phyloP scores from a whole-genome alignment of 2,797 vertebrate species.

The Protonibea diacanthus region DNA sequence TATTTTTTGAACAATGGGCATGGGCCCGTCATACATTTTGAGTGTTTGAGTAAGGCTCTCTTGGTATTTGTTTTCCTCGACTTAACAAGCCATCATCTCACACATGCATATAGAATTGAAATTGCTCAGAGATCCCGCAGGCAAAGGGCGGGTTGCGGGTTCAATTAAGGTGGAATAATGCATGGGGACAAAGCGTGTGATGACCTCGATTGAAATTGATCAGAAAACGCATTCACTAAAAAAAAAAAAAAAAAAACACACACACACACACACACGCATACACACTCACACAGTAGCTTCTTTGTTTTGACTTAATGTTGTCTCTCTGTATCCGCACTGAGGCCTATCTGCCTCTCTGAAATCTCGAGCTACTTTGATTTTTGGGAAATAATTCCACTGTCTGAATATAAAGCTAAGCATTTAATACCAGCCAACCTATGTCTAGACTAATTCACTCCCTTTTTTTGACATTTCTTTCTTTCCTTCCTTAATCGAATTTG shows the following conservation, averaged over 20 bases:
- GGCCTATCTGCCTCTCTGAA: conserved; percentile 46
- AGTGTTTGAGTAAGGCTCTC: conserved; percentile 73
- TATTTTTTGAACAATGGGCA: conserved; percentile 59
- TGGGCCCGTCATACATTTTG: conserved; percentile 60
- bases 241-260: conserved; percentile 6
- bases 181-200: conserved; percentile 72
- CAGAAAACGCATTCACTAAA: conserved; percentile 65
- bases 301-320: conserved; percentile 67
- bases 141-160: conserved; percentile 73
- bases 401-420: conserved; percentile 68
- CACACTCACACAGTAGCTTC: conserved; percentile 23
- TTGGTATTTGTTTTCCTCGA: conserved; percentile 77
- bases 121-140: conserved; percentile 68
- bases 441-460: conserved; percentile 76
- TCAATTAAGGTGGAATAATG: conserved; percentile 82
- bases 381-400: conserved; percentile 54
- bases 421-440: conserved; percentile 73
- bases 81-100: conserved; percentile 79
- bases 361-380: conserved; percentile 60
- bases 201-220: conserved; percentile 78
- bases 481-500: conserved; percentile 81
- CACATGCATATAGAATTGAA: conserved; percentile 71
- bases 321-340: conserved; percentile 53
- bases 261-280: conserved; percentile 4
- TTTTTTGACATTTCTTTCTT: conserved; percentile 72